Conservation (phyloP, 1,140 invertebrate genomes). For the Zaprionus camerounensis region DNA sequence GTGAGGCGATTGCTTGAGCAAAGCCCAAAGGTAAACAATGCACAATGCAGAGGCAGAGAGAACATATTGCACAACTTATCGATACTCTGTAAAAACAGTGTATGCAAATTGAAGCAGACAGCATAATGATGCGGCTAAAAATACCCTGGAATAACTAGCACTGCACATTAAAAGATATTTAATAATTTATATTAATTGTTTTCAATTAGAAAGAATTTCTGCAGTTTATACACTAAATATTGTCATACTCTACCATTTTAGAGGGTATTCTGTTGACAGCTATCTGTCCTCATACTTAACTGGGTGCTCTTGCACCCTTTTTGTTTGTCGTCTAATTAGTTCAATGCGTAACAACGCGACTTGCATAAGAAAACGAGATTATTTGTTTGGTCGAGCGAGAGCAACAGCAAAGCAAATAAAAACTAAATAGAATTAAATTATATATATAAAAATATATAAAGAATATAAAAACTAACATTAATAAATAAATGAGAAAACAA, state of each 20-base stretch:
- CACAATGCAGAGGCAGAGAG: neutral
- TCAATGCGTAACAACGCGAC: conserved; percentile 57
- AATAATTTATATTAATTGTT: too few species aligned
- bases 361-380: conserved; percentile 50
- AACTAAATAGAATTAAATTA: neutral
- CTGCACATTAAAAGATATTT: too few species aligned
- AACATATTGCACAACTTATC: neutral
- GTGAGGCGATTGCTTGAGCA: conserved; percentile 27
- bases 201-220: too few species aligned
- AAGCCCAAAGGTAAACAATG: conserved; percentile 29
- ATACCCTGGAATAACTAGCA: neutral
- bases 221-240: neutral
- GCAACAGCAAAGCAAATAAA: neutral
- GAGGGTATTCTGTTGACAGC: neutral
- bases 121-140: neutral
- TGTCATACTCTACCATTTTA: neutral
- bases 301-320: conserved; percentile 13
- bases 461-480: too few species aligned
- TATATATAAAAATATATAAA: neutral
- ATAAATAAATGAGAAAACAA: neutral
- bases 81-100: neutral
- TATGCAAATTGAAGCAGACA: neutral
- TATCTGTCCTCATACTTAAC: neutral
- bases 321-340: conserved; percentile 53
- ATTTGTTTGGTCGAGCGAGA: conserved; percentile 16